Evolutionary conservation across 2,797 vertebrate genomes (phyloP), one percentile per base, ranked within the genome.

Genomic region (Enteromius unitaeniatus): DNA sequence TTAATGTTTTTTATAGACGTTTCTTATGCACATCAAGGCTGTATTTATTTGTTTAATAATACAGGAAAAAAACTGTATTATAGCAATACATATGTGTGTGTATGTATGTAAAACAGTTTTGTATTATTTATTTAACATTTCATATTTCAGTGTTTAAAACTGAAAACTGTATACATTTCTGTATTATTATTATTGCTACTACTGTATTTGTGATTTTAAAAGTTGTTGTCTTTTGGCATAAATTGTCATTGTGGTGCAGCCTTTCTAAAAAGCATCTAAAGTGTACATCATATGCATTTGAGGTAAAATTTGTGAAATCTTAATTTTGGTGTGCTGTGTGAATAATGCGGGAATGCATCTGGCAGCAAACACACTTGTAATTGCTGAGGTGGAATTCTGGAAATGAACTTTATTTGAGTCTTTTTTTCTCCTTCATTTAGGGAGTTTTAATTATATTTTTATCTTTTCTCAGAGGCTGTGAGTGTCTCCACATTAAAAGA

Each of bases 321-420:
- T 55, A 2, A 13, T 15, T 77, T n/a, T 42, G 34, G n/a, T 69
- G 49, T 47, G 67, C 31, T 51, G 49, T 3, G 4, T 26, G 17
- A 21, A 47, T 13, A 40, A 19, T 4, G 65, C 11, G 37, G 19
- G 1, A 28, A 31, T 9, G 53, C 28, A 17, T 40, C 73, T 82
- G 73, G 73, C 53, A 62, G 53, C 74, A 73, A 62, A 55, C 19
- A 78, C 21, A 65, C 9, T 45, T 34, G 26, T 83, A 79, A 79
- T 78, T 82, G 67, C 42, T 40, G 51, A 79, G 68, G 58, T 73
- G 67, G 47, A 45, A 31, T 13, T 51, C 45, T 45, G 55, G 5
- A 78, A 74, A 60, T 45, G 17, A 69, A 37, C 15, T 28, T 83
- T n/a, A 68, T 83, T 76, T 58, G 28, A 67, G n/a, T 67, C 26